These are phyloP conservation scores for Mustelus asterias DNA, from an alignment of 2,113 vertebrate species.

Conservation along the genomic window DNA sequence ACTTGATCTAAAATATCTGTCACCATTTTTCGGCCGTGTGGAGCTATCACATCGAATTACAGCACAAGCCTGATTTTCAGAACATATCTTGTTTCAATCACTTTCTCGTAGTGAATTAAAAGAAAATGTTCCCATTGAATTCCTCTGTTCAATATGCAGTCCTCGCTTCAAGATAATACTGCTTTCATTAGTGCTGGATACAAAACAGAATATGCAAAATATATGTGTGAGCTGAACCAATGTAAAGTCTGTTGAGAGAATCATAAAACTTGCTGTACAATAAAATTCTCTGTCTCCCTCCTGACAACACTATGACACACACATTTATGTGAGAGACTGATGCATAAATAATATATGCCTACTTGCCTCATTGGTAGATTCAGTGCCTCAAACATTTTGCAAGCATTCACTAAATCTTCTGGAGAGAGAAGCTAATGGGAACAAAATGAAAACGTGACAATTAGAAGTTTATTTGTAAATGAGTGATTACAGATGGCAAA, in stretches of 20 bases:
- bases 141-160: not conserved
- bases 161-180: not conserved
- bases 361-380: constrained; percentile 84
- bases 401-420: constrained; percentile 91
- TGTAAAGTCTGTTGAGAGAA: not conserved
- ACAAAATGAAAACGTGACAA: not conserved
- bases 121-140: not conserved
- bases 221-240: not conserved
- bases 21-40: not conserved
- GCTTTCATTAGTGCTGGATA: not conserved
- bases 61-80: not conserved
- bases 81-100: not conserved
- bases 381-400: constrained; percentile 85
- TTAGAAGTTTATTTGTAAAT: not conserved
- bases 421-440: constrained; percentile 46
- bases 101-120: not conserved
- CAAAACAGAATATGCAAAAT: not conserved
- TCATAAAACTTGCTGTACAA: not conserved
- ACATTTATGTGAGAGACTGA: not conserved
- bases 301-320: not conserved
- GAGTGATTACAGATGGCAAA: not conserved
- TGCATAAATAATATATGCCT: not conserved
- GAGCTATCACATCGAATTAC: not conserved
- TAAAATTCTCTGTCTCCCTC: no score
- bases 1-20: not conserved